Evolutionary conservation across 2,888 invertebrate genomes (phyloP), one percentile per base, ranked within the genome.

Genomic region (Troglohyphantes excavatus): DNA sequence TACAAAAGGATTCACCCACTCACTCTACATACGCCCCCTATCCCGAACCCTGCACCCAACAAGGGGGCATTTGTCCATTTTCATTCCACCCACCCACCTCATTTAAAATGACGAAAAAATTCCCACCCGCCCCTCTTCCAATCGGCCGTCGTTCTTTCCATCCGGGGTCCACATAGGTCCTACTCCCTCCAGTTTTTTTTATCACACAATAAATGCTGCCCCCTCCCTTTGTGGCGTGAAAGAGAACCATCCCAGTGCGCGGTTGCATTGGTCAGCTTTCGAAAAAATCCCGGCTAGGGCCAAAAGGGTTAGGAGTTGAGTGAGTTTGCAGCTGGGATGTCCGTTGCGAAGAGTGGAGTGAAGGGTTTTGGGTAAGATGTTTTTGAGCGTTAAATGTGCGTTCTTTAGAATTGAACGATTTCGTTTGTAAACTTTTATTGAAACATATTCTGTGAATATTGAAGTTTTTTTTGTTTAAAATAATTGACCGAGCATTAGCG

Each of bases 81-180:
- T 82, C 61, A 82, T 82, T 70, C 59, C 59, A 13, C 65, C 63
- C 72, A 65, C 79, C 53, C 59, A 53, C 23, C 82, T 82, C 59
- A 82, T 82, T 82, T 82, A 72, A 82, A 82, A 82, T 82, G 68
- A 72, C 70, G 59, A 61, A 82, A 82, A 82, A 82, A 70, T 33
- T 61, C 63, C 11, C 26, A 17, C 33, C 70, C 63, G 13, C 23
- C 21, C 27, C 53, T 2, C 82, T 13, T 21, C 82, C 82, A 61
- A 82, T 82, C 29, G 72, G 82, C 61, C 61, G 59, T 23, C n/a
- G 72, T 2, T 26, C 63, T 19, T 63, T n/a, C 7, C 63, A 63
- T 21, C 26, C 63, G 26, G 26, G 63, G 23, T 9, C 63, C 63
- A 63, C 63, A 61, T 21, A 63, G 21, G 63, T 63, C 23, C 26